Evolutionary conservation across 2,797 vertebrate genomes (phyloP), one percentile per base, ranked within the genome.

Genomic region (Lithobates pipiens): DNA sequence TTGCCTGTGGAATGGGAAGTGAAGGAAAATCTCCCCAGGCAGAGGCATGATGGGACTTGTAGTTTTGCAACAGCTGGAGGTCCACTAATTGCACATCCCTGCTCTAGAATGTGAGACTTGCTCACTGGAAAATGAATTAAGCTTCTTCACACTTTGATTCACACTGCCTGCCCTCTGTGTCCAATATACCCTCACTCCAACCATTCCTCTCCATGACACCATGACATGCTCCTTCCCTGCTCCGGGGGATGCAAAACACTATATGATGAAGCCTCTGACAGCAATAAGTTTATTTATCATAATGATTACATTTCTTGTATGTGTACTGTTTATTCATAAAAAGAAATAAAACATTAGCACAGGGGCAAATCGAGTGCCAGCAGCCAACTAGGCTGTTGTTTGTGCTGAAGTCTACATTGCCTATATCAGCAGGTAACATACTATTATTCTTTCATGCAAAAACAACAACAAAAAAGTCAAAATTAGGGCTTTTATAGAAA

Each of bases 401-500:
- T n/a, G 2, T 72, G 39, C 21, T 39, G 39, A 72, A 42, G 70
- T 72, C 36, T 23, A 72, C 39, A 39, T 72, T 39, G 69, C 32
- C 69, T 71, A 39, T 71, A 71, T 36, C 34, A 39, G 69, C 69
- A 39, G 69, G 69, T 71, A 71, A 32, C 69, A 71, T 15, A 72
- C n/a, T 72, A 18, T 44, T 72, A 39, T 23, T 42, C 36, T 72
- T 44, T 72, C 36, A 39, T 72, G 70, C n/a, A 9, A 15, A 36
- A 1, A n/a, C 42, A 61, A 23, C 7, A 6, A 36, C 0, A 42
- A 72, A 72, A 72, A 61, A 23, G 54, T 11, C 39, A n/a, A 39
- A 72, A 72, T 42, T 21, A 42, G 10, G 36, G 36, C 70, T 42
- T 39, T 72, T 5, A 39, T 42, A 72, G 69, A 39, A 25, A 72